Percentiles rank a stretch among this genome's conserved stretches.
These are phyloP conservation scores for Podarcis lilfordi DNA, from an alignment of 2,797 vertebrate species.

Conservation along the genomic window DNA sequence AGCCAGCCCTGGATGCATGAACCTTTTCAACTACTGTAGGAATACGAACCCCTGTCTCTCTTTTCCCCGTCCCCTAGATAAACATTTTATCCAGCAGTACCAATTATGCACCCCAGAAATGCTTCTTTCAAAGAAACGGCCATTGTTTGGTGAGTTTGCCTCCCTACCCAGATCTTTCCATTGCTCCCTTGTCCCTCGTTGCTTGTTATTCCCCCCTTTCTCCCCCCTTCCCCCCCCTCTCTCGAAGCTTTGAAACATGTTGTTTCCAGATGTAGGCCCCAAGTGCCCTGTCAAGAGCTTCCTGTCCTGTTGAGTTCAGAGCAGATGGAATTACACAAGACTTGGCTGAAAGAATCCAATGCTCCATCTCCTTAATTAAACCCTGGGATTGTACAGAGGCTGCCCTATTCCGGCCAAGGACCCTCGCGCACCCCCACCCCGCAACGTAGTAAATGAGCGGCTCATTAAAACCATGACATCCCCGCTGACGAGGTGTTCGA, in stretches of 20 bases:
- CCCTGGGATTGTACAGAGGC: slow-evolving; percentile 62
- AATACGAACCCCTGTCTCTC: slow-evolving; percentile 1
- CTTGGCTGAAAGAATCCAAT: slow-evolving; percentile 34
- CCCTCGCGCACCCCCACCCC: slow-evolving; percentile 52
- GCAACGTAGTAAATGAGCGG: slow-evolving; percentile 60
- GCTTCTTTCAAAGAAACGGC: slow-evolving; percentile 25
- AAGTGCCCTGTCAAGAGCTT: slow-evolving; percentile 72
- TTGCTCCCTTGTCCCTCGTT: slow-evolving; percentile 48
- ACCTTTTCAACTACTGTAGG: slow-evolving; percentile 23
- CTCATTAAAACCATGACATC: slow-evolving; percentile 63
- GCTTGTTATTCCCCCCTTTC: not conserved
- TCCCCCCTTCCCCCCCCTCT: slow-evolving; percentile 29
- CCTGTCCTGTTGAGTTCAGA: slow-evolving; percentile 60
- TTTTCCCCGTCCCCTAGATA: slow-evolving; percentile 24
- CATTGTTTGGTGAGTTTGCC: slow-evolving; percentile 45
- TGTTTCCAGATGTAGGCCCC: slow-evolving; percentile 83
- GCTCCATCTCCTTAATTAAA: slow-evolving; percentile 67
- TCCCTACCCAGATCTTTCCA: not conserved
- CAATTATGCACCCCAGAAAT: slow-evolving; percentile 29
- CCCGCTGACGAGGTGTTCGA: slow-evolving; percentile 65
- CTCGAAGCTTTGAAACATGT: slow-evolving; percentile 76
- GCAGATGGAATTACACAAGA: slow-evolving; percentile 70
- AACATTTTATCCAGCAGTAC: slow-evolving; percentile 39
- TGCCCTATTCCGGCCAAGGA: slow-evolving; percentile 54
- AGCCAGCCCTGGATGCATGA: slow-evolving; percentile 23